Conservation (phyloP, 2,888 invertebrate species). For the Agrochola lota region DNA sequence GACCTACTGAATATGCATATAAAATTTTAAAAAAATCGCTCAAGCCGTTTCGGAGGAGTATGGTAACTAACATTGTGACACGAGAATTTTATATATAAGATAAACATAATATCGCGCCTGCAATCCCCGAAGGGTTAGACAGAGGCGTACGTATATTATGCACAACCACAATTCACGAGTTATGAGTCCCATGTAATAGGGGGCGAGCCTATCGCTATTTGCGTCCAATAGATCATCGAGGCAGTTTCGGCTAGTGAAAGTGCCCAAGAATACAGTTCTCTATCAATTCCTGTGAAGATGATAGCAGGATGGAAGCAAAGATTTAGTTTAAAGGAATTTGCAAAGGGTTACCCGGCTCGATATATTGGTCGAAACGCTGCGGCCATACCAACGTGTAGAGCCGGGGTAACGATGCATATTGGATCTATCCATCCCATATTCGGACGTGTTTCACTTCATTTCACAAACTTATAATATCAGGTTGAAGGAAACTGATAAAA, state of each 20-base stretch:
- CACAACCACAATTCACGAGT: neutral
- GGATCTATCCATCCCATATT: constrained; percentile 4
- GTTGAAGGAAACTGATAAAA: constrained; percentile 1
- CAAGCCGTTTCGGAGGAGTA: too few species aligned
- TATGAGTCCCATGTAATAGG: neutral
- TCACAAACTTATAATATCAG: constrained; percentile 1
- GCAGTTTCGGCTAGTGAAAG: neutral
- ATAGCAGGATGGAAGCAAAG: neutral
- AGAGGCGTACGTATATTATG: neutral
- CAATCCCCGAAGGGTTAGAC: neutral
- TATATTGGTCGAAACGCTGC: neutral
- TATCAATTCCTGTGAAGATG: neutral
- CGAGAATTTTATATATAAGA: too few species aligned
- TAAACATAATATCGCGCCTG: neutral
- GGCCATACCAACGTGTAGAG: neutral
- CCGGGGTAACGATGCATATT: neutral
- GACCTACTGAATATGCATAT: too few species aligned
- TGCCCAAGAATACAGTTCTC: neutral
- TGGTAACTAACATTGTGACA: too few species aligned
- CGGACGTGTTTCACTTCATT: constrained; percentile 10
- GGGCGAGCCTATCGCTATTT: neutral
- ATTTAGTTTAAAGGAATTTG: constrained; percentile 4
- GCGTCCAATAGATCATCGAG: neutral
- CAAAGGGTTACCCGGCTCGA: neutral
- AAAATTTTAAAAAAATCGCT: too few species aligned